phyloP scores from a whole-genome alignment of 2,888 invertebrate genomes.

The Lypha dubia region DNA sequence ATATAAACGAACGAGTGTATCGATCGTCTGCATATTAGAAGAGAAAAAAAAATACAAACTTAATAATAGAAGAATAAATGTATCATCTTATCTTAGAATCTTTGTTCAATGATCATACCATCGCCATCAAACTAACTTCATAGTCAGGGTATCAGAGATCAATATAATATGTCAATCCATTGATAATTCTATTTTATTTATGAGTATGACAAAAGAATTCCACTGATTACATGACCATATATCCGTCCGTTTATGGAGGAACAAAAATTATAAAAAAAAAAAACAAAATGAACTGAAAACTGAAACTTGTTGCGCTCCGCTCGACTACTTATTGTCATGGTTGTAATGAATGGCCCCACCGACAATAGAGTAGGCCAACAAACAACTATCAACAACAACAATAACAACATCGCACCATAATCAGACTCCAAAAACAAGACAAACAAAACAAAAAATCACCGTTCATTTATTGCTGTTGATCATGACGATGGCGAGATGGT shows the following conservation, averaged over 20 bases:
- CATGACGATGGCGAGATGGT: conserved; percentile 16
- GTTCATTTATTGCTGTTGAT: conserved; percentile 50
- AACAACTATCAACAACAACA: neutral
- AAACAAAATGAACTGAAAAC: conserved; percentile 18
- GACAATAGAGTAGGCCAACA: conserved; percentile 54
- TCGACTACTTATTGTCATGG: conserved; percentile 51
- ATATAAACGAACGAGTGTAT: neutral
- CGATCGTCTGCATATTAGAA: neutral
- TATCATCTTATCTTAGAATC: conserved; percentile 44
- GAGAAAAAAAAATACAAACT: too few relatives aligned
- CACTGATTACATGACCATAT: conserved; percentile 51
- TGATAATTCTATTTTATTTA: conserved; percentile 59
- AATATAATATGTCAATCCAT: conserved; percentile 43
- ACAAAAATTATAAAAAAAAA: neutral
- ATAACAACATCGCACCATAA: neutral
- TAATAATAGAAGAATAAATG: conserved; percentile 47
- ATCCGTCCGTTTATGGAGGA: conserved; percentile 16
- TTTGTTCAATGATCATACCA: conserved; percentile 29
- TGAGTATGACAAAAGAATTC: conserved; percentile 55
- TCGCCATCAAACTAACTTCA: conserved; percentile 19
- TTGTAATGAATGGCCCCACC: conserved; percentile 49
- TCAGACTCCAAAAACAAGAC: neutral
- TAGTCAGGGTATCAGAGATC: conserved; percentile 15
- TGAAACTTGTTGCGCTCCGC: conserved; percentile 42
- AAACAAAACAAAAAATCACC: conserved; percentile 27